Evolutionary conservation across 2,113 vertebrate species (phyloP).

Genomic region (Cyanistes caeruleus): DNA sequence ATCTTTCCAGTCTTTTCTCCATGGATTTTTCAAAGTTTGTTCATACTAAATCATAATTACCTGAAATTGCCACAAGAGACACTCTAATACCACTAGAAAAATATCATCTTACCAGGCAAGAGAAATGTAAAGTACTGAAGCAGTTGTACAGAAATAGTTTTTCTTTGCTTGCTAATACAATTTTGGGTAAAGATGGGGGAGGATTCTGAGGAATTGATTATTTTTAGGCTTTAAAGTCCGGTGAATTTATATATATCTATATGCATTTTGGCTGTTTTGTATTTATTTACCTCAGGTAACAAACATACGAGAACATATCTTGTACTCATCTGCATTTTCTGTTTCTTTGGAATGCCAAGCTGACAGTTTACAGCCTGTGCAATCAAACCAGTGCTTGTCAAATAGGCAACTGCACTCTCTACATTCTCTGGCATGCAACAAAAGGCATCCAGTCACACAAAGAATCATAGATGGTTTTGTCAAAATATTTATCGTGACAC

Average conservation of each 20-base stretch:
- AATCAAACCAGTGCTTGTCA: not conserved
- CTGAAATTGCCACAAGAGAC: conserved; percentile 61
- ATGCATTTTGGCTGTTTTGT: not conserved
- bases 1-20: not conserved
- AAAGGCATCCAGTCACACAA: not conserved
- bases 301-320: fast-evolving
- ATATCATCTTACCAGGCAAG: not conserved
- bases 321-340: not conserved
- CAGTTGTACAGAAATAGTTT: not conserved
- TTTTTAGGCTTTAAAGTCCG: not conserved
- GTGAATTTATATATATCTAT: not conserved
- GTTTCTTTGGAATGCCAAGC: not conserved
- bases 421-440: not conserved
- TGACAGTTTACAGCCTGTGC: not conserved
- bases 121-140: not conserved
- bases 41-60: conserved; percentile 43
- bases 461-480: not conserved
- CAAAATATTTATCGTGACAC: not conserved
- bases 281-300: not conserved
- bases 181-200: not conserved
- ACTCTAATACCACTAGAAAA: conserved; percentile 59
- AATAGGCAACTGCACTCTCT: not conserved
- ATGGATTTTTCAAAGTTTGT: not conserved
- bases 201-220: not conserved
- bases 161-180: not conserved